A percentile compares a stretch with the other conserved stretches of the same genome.
phyloP scores from a whole-genome alignment of 2,113 vertebrate genomes.

The Toxotes jaculatrix region DNA sequence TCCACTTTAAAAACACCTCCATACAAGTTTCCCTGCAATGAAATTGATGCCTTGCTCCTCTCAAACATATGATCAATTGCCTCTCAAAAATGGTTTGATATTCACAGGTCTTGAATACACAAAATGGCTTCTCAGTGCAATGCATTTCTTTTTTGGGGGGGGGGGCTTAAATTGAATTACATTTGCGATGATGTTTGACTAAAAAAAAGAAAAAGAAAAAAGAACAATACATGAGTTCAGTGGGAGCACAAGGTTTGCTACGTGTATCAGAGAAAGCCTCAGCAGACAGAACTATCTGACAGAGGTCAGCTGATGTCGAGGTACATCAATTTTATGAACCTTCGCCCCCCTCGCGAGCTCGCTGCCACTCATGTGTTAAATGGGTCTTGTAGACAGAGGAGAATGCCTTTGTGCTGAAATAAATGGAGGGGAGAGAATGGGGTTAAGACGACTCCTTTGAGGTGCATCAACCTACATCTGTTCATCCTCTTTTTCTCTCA shows the following conservation, averaged over 20 bases:
- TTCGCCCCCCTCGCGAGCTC: conserved; percentile 26
- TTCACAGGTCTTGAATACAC: conserved; percentile 27
- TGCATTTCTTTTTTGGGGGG: background rate
- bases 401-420: conserved; percentile 75
- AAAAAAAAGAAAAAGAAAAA: background rate
- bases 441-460: conserved; percentile 73
- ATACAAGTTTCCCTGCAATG: conserved; percentile 22
- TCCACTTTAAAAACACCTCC: conserved; percentile 35
- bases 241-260: conserved; percentile 17
- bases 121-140: conserved; percentile 27
- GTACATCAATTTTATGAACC: conserved; percentile 78
- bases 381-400: conserved; percentile 75
- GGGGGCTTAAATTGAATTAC: conserved; percentile 1
- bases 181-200: background rate
- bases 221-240: background rate
- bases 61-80: conserved; percentile 50
- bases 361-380: conserved; percentile 81
- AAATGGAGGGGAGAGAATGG: conserved; percentile 75
- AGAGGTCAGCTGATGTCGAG: conserved; percentile 75
- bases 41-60: conserved; percentile 42
- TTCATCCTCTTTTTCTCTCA: conserved; percentile 31
- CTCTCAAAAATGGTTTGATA: conserved; percentile 25
- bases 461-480: conserved; percentile 74
- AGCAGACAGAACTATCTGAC: conserved; percentile 51
- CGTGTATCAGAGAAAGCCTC: conserved; percentile 40